phyloP scores from a whole-genome alignment of 2,113 vertebrate genomes.

The Actinemys pallida region DNA sequence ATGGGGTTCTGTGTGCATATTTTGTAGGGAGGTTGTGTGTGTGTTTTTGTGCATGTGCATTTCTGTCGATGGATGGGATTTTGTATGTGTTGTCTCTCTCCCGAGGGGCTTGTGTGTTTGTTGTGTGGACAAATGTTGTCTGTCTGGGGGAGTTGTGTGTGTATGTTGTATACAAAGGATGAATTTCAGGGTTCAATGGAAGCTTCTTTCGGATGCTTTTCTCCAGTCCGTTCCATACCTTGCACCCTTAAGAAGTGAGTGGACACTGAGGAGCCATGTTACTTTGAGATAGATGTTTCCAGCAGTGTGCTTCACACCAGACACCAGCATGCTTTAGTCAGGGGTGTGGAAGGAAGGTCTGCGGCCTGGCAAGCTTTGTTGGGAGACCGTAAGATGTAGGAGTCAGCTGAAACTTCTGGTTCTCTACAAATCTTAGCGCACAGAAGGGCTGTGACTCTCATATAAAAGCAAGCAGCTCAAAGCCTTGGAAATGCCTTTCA shows the following conservation, averaged over 20 bases:
- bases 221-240: no score
- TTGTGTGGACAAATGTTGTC: neutral
- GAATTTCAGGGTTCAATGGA: neutral
- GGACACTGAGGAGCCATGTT: fast-evolving
- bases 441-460: neutral
- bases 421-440: neutral
- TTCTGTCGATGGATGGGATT: neutral
- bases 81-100: neutral
- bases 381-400: neutral
- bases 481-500: neutral
- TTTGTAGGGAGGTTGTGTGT: neutral
- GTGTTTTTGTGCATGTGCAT: neutral
- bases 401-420: neutral
- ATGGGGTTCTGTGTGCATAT: neutral
- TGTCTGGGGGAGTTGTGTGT: fast-evolving
- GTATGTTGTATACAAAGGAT: neutral
- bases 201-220: neutral
- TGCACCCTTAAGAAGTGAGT: neutral
- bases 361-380: neutral
- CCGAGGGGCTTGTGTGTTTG: neutral
- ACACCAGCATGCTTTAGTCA: neutral
- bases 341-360: neutral
- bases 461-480: neutral
- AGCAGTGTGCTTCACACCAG: neutral
- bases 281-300: neutral